Evolutionary conservation across 2,888 invertebrate species (phyloP), one percentile per base, ranked within the genome.

Genomic region (Lumbricus terrestris): DNA sequence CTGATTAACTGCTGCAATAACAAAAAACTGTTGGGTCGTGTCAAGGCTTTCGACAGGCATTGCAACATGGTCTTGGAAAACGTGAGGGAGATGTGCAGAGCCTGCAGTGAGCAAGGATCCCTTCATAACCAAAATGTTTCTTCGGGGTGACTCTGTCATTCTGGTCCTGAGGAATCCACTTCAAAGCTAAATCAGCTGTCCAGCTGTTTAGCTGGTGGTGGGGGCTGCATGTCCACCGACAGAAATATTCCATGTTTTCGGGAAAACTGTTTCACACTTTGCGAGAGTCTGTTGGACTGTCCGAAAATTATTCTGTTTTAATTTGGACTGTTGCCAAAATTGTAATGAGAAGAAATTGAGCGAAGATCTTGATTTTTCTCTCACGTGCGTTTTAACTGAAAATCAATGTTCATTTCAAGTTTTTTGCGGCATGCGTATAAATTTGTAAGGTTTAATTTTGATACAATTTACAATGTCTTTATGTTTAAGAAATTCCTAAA

Each of bases 1-100:
- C 96, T 99, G 83, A 99, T 99, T 93, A 99, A 99, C 95, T 99
- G 99, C 95, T 96, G 99, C 92, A 99, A 99, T 95, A 99, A 99
- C 95, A 99, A 99, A 95, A 99, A 99, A 94, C 95, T 99, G 34
- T 95, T 99, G 69, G 99, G 98, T 0, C 96, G 99, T 93, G 99
- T 99, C 0, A 99, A 99, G 94, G 96, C 96, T 23, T 96, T 96
- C 94, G 96, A 96, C 93, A 95, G 96, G 93, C 99, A 99, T 95
- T 99, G 99, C 95, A 99, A 99, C 95, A 99, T 99, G 99, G 99
- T 99, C 0, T 95, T 99, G 93, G 99, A 99, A 95, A 98, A 99
- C 95, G 99, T 99, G 0, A 99, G 99, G 94, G 99, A 99, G 96
- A 99, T 99, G 98, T 99, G 99, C 99, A 4, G 96, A 98, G 93